These are phyloP conservation scores for Acrossocheilus wenchowensis DNA, from an alignment of 2,797 vertebrate species.

Conservation along the genomic window DNA sequence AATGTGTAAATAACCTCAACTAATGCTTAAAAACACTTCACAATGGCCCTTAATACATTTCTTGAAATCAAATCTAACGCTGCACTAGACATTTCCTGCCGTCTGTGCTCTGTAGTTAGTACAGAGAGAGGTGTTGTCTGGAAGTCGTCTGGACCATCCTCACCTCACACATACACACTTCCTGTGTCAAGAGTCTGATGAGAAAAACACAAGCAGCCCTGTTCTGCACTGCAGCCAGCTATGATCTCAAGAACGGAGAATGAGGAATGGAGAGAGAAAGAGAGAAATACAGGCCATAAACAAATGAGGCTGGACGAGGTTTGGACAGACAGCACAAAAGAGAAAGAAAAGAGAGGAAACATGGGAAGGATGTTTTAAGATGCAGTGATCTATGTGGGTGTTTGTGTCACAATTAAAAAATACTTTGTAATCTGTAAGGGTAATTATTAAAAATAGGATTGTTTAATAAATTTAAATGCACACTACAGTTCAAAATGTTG, in stretches of 20 bases:
- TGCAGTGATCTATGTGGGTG: background rate
- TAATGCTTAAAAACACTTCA: conserved; percentile 2
- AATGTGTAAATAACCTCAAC: background rate
- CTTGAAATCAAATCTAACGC: conserved; percentile 27
- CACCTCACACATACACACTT: conserved; percentile 57
- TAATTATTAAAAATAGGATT: background rate
- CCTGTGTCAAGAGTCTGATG: conserved; percentile 58
- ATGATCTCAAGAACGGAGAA: conserved; percentile 49
- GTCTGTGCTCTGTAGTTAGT: conserved; percentile 6
- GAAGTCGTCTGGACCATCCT: conserved; percentile 53
- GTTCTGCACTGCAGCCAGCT: conserved; percentile 37
- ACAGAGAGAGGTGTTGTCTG: conserved; percentile 42
- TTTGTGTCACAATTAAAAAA: background rate
- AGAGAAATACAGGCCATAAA: conserved; percentile 6
- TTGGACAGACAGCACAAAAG: conserved; percentile 9
- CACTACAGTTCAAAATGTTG: background rate
- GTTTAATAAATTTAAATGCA: background rate
- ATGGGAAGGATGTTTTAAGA: conserved; percentile 20
- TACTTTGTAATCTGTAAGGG: background rate
- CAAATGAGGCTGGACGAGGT: conserved; percentile 5
- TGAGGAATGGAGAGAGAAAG: conserved; percentile 19
- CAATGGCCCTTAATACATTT: background rate
- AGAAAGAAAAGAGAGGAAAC: conserved; percentile 15
- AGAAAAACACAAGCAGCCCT: conserved; percentile 62
- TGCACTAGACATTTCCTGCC: conserved; percentile 28